Evolutionary conservation across 1,140 invertebrate species (phyloP), one percentile per base, ranked within the genome.

Genomic region (Drosophila trapezifrons): DNA sequence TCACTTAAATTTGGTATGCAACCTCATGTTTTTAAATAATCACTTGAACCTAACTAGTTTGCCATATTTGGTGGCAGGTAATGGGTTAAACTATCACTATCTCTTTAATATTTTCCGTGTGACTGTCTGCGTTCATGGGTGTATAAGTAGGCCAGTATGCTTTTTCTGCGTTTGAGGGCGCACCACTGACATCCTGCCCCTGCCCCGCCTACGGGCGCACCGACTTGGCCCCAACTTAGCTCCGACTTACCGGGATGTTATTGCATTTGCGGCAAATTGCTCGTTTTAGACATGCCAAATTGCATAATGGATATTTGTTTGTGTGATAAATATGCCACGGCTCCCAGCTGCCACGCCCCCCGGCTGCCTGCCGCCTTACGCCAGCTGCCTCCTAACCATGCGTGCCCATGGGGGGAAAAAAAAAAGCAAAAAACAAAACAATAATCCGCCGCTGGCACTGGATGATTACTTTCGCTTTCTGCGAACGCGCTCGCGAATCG

Each of bases 381-480:
- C 46, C 20, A 32, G 29, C 51, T 54, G 51, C 60, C 46, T 57
- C 56, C 25, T 15, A 66, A 29, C 76, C 75, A 71, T 78, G 74
- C 75, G 75, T 71, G 75, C 65, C 49, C 25, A 18, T 29, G n/a
- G 62, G 40, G 62, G n/a, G 65, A 55, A 38, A 3, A 37, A n/a
- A 37, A 22, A 25, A 37, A 56, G 57, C n/a, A n/a, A 20, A 32
- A 56, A 59, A 22, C 55, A 32, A 70, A 58, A 75, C 73, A 76
- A 76, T 76, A 67, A 76, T 52, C 74, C 57, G 37, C 64, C 56
- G 46, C 35, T 22, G 47, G 38, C 29, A n/a, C 54, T 59, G 57
- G 67, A 87, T 83, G 73, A 89, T 84, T 78, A 80, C 84, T 87
- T 87, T 87, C 84, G 82, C 82, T 87, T 90, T 90, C 80, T 60